Conservation (phyloP, 2,113 vertebrate genomes). For the Alligator mississippiensis region DNA sequence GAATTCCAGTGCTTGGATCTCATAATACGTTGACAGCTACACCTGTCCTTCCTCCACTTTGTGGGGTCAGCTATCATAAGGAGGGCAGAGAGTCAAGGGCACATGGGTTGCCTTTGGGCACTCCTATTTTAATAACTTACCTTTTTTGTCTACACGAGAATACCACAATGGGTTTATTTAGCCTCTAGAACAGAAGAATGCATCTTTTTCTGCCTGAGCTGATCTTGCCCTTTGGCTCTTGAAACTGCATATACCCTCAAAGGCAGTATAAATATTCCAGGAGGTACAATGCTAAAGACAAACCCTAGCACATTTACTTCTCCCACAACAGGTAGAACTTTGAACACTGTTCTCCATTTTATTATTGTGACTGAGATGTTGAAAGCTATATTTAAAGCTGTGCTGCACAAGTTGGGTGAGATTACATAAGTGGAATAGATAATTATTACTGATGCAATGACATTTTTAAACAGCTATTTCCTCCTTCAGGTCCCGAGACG, state of each 20-base stretch:
- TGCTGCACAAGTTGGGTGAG: conserved; percentile 13
- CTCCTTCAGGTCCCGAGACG: neutral
- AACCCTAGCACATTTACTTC: neutral
- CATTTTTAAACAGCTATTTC: conserved; percentile 4
- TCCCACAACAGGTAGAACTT: conserved; percentile 29
- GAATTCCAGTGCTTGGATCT: neutral
- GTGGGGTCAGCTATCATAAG: neutral
- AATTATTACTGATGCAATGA: conserved; percentile 31
- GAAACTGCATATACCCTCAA: neutral
- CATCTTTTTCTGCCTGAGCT: neutral
- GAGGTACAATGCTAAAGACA: neutral
- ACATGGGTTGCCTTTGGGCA: neutral
- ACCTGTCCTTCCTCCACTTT: neutral
- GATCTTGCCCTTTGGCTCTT: neutral
- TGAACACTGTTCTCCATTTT: conserved; percentile 14
- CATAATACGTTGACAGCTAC: neutral
- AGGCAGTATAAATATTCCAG: neutral
- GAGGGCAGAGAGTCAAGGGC: neutral
- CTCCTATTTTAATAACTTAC: neutral
- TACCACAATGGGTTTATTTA: neutral
- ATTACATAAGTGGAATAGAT: conserved; percentile 17
- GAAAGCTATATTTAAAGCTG: conserved; percentile 37
- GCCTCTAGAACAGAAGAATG: neutral
- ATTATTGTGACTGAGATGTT: neutral
- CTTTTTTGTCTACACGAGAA: neutral